Conservation (phyloP, 2,113 vertebrate species). For the Lepisosteus oculatus region DNA sequence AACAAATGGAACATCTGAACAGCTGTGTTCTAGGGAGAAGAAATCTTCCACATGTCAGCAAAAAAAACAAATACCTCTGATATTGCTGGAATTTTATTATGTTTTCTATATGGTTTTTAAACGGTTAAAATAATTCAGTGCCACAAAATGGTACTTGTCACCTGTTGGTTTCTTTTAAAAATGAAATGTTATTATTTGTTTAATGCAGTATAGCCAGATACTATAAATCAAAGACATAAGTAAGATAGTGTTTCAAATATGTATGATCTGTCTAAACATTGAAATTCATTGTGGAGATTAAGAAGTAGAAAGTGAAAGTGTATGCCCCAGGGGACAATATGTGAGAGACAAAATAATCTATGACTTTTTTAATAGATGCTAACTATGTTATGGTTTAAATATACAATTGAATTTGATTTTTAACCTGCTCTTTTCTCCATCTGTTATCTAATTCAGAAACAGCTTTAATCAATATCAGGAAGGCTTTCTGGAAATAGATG, state of each 20-base stretch:
- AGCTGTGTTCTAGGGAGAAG: slow-evolving; percentile 14
- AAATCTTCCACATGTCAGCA: too few relatives aligned
- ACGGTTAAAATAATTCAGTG: too few relatives aligned
- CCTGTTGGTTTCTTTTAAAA: too few relatives aligned
- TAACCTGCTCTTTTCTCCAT: not conserved
- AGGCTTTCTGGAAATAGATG: not conserved
- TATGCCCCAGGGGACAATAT: not conserved
- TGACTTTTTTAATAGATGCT: not conserved
- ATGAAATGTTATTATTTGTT: too few relatives aligned
- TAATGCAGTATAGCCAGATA: too few relatives aligned
- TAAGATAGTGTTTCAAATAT: too few relatives aligned
- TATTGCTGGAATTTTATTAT: too few relatives aligned
- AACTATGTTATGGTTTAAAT: not conserved
- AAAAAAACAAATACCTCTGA: too few relatives aligned
- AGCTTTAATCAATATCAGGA: not conserved
- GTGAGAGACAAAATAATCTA: not conserved
- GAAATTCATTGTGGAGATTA: not conserved
- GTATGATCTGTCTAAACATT: not conserved
- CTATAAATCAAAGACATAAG: too few relatives aligned
- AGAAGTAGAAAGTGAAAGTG: too few relatives aligned
- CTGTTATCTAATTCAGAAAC: not conserved
- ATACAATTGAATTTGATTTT: not conserved
- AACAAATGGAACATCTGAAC: not conserved
- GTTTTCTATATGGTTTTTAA: too few relatives aligned
- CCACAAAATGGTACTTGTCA: too few relatives aligned